Evolutionary conservation across 2,113 vertebrate species (phyloP).

Genomic region (Sinocyclocheilus grahami): DNA sequence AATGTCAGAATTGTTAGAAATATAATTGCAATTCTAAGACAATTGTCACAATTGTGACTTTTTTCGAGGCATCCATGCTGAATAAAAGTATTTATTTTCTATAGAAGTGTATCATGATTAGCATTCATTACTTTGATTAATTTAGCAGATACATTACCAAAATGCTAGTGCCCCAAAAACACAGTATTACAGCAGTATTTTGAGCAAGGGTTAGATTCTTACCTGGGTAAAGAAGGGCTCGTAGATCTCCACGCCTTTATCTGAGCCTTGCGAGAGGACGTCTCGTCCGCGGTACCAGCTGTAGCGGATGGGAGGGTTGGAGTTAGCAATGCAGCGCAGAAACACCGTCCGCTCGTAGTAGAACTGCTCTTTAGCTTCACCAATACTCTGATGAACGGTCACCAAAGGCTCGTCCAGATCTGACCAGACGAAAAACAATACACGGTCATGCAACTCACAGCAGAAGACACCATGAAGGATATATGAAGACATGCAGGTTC

Average conservation of each 20-base stretch:
- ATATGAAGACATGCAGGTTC: background rate
- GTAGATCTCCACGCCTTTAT: conserved; percentile 98
- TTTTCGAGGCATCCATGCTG: no score
- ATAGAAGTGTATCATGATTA: no score
- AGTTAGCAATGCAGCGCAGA: conserved; percentile 94
- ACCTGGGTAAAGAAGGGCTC: conserved; percentile 99
- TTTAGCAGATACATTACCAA: background rate
- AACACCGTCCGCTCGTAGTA: conserved; percentile 98
- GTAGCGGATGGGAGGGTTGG: conserved; percentile 94
- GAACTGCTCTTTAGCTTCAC: conserved; percentile 97
- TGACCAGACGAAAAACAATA: conserved; percentile 62
- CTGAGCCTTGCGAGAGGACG: conserved; percentile 91
- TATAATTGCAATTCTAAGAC: no score
- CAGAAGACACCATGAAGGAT: no score
- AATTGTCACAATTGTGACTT: no score
- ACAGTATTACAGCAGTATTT: background rate
- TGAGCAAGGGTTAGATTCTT: conserved; percentile 54
- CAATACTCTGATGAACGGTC: conserved; percentile 97
- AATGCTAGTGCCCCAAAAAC: background rate
- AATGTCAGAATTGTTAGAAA: no score
- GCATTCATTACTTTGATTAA: background rate
- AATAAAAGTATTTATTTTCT: no score
- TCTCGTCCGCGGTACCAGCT: conserved; percentile 97
- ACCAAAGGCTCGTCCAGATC: conserved; percentile 95
- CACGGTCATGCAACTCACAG: background rate